A percentile compares a stretch with the other conserved stretches of the same genome.
Conservation (phyloP, 2,888 invertebrate genomes). For the Steromphala cineraria region DNA sequence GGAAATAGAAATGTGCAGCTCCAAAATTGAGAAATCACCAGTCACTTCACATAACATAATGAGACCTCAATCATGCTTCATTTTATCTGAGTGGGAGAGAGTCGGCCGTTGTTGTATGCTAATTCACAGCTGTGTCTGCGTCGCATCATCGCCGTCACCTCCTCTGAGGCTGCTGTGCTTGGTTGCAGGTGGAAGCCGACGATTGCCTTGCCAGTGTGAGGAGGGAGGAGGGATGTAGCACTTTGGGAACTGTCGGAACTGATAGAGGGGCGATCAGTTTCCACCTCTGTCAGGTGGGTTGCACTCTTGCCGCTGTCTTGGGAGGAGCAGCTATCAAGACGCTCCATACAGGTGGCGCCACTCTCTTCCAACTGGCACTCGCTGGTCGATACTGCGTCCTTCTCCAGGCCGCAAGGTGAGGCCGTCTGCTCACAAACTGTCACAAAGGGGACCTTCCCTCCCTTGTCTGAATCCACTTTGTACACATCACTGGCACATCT, state of each 20-base stretch:
- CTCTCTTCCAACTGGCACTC: conserved; percentile 12
- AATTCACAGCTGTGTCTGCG: conserved; percentile 62
- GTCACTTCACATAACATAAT: no score
- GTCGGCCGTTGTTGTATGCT: conserved; percentile 59
- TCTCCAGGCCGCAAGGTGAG: not conserved
- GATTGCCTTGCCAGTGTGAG: not conserved
- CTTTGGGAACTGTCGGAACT: conserved; percentile 9
- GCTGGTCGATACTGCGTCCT: not conserved
- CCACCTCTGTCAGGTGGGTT: conserved; percentile 62
- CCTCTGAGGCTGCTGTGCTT: not conserved
- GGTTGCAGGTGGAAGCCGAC: not conserved
- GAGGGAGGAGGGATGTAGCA: not conserved
- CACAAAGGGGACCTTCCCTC: conserved; percentile 14
- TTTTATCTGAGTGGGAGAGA: conserved; percentile 43
- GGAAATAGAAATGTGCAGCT: no score
- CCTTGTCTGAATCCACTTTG: conserved; percentile 24
- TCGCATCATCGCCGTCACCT: not conserved
- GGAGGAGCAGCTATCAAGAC: conserved; percentile 5
- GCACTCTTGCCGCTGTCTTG: conserved; percentile 36
- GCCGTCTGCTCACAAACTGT: not conserved
- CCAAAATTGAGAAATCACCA: no score
- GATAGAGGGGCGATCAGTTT: conserved; percentile 54
- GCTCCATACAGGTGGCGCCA: conserved; percentile 22
- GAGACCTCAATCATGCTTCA: not conserved
- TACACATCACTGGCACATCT: conserved; percentile 51